Percentiles rank a stretch among this genome's conserved stretches.
Conservation (phyloP, 2,888 invertebrate species). For the Agriopis leucophaearia region DNA sequence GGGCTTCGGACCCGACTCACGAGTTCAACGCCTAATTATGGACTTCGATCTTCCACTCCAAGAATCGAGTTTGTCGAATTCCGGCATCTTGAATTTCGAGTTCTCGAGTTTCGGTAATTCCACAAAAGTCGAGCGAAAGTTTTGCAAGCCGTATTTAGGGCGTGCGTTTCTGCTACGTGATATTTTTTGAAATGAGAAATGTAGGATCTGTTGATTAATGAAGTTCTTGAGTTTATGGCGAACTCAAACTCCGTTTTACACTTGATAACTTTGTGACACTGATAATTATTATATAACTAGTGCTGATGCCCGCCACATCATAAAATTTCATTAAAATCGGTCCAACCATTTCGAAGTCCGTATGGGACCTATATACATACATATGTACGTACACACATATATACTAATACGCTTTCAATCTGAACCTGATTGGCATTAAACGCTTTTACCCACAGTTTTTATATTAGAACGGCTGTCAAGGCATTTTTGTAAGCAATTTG, state of each 20-base stretch:
- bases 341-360: no score
- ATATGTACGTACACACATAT: no score
- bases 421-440: no score
- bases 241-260: neutral
- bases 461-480: no score
- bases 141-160: conserved; percentile 27
- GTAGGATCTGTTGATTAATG: conserved; percentile 21
- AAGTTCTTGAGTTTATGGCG: conserved; percentile 10
- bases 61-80: conserved; percentile 38
- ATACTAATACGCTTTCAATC: no score
- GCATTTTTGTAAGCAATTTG: no score
- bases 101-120: conserved; percentile 35
- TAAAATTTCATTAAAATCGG: no score
- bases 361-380: no score
- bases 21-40: conserved; percentile 43
- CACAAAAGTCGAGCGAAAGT: conserved; percentile 27
- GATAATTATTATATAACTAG: neutral
- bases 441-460: no score
- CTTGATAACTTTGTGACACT: neutral
- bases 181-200: conserved; percentile 22
- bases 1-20: conserved; percentile 2
- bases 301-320: no score
- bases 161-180: conserved; percentile 28
- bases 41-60: conserved; percentile 41
- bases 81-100: conserved; percentile 1